These are phyloP conservation scores for Molothrus ater DNA, from an alignment of 2,797 vertebrate genomes.

Conservation along the genomic window DNA sequence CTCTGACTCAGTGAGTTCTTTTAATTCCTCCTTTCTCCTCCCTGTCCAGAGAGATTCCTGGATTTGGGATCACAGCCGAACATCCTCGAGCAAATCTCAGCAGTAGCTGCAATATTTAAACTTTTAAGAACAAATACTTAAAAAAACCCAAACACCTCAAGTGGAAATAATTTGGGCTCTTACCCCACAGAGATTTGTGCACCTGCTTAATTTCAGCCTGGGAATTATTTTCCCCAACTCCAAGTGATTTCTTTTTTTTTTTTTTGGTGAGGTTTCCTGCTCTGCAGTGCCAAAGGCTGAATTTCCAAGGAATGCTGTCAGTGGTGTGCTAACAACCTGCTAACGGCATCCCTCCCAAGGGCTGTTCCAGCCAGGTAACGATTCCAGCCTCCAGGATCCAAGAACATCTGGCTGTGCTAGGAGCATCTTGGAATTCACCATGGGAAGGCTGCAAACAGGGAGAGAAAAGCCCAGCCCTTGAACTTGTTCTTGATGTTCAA, in stretches of 20 bases:
- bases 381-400: background rate
- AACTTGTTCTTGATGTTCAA: background rate
- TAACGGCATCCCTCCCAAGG: background rate
- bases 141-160: background rate
- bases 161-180: background rate
- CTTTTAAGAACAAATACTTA: background rate
- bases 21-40: background rate
- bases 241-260: background rate
- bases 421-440: background rate
- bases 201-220: background rate
- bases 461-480: background rate
- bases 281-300: background rate
- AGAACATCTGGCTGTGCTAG: background rate
- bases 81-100: background rate
- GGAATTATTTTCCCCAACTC: background rate
- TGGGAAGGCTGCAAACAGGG: rapidly evolving
- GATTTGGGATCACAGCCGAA: background rate
- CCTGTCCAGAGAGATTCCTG: background rate
- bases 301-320: background rate
- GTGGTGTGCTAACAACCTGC: background rate
- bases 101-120: background rate
- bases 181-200: background rate
- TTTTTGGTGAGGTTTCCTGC: background rate
- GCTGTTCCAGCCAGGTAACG: background rate
- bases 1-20: background rate